Base-by-base conservation (phyloP, 2,888 invertebrate species). In the Phalera bucephala region DNA sequence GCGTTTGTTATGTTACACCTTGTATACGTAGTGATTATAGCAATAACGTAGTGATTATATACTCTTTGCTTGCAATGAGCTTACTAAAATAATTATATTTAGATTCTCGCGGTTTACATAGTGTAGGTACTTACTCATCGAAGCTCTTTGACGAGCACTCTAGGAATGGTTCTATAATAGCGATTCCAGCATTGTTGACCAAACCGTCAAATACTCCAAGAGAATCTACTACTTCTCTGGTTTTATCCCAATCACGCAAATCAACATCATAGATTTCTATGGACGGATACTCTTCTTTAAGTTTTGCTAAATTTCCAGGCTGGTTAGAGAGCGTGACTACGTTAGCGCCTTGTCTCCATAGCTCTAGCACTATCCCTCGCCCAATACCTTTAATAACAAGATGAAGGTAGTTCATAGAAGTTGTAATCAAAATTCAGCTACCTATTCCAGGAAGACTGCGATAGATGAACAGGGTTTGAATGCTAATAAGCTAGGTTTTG, bases 161-260 rank as follows among this genome's bases (percentile, higher is more conserved):
- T 1, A 94, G 76, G 64, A 98, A 94, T 0, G 95, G 91, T 50
- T 93, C 92, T 2, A 94, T 84, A 8, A 91, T 79, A 3, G 93
- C 93, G 13, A 95, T 83, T 1, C 93, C 98, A 1, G 97, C 97
- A 87, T 96, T 97, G 69, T 98, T 98, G 0, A 98, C 96, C 10
- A 98, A 75, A n/a, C 95, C 91, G 76, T 98, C 94, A 31, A 97
- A 91, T 2, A 79, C 79, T 0, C 92, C 93, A 8, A 94, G 81
- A 0, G 92, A 82, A 29, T 90, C 78, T 0, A 82, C 68, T 0
- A 66, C 91, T 45, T 89, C 69, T 47, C 91, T 91, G 0, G 96
- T 94, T 38, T 85, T 86, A 0, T 92, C 77, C 97, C 97, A 97
- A 62, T 96, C 90, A 1, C 83, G 73, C 1, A 98, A 76, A 72